Conservation (phyloP, 2,888 invertebrate species). For the Sinohyriopsis cumingii region DNA sequence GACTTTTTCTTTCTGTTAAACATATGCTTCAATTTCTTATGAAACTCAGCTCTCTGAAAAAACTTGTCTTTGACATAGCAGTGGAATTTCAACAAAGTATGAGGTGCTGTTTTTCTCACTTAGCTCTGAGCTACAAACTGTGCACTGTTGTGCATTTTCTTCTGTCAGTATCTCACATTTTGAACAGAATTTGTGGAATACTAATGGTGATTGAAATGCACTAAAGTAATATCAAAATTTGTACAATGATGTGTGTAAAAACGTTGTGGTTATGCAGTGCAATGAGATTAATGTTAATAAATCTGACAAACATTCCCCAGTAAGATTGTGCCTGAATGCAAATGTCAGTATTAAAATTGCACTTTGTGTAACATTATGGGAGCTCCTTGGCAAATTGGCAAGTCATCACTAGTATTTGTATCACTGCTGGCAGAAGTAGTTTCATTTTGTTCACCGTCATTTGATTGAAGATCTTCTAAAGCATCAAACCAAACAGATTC, state of each 20-base stretch:
- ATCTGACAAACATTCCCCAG: no score
- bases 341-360: slow-evolving; percentile 19
- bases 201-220: slow-evolving; percentile 14
- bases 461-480: no score
- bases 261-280: no score
- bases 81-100: no score
- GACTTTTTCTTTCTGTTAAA: slow-evolving; percentile 12
- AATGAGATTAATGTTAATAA: no score
- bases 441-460: no score
- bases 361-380: slow-evolving; percentile 18
- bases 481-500: no score
- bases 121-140: slow-evolving; percentile 10
- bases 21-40: slow-evolving; percentile 12
- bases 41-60: slow-evolving; percentile 20
- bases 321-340: slow-evolving; percentile 20
- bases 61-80: slow-evolving; percentile 16
- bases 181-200: slow-evolving; percentile 22
- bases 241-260: slow-evolving; percentile 20
- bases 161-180: slow-evolving; percentile 23
- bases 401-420: no score
- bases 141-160: slow-evolving; percentile 3
- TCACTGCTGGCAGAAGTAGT: no score
- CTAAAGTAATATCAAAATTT: slow-evolving; percentile 21
- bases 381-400: slow-evolving; percentile 19
- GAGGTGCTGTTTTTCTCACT: slow-evolving; percentile 10